Conservation (phyloP, 2,888 invertebrate genomes). For the Syrphus vitripennis region DNA sequence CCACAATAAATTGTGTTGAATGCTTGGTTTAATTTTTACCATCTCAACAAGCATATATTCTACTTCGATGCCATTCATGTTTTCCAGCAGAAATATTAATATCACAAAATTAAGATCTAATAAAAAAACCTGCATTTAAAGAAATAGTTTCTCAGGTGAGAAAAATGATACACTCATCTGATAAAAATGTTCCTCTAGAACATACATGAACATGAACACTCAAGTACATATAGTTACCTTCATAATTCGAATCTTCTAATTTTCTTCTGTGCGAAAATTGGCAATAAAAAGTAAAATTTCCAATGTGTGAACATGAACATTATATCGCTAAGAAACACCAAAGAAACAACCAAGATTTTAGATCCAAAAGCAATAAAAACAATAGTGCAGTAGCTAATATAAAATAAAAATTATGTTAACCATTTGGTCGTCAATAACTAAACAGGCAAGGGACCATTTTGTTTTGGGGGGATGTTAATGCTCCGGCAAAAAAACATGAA, state of each 20-base stretch:
- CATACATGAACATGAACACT: not conserved
- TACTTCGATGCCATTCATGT: no score
- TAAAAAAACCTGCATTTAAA: no score
- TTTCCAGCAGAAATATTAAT: no score
- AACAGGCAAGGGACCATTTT: not conserved
- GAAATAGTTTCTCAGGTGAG: no score
- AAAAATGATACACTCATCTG: no score
- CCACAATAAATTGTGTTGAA: no score
- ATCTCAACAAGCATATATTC: no score
- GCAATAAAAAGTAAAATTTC: not conserved
- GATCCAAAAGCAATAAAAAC: not conserved
- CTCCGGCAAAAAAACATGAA: not conserved
- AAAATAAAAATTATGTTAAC: not conserved
- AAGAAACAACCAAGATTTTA: not conserved
- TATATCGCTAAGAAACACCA: not conserved
- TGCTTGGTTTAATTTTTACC: no score
- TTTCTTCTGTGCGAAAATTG: not conserved
- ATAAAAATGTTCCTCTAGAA: no score
- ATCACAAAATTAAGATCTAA: no score
- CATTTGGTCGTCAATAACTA: slow-evolving; percentile 13
- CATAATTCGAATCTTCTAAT: not conserved
- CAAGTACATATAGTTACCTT: not conserved
- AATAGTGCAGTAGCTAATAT: not conserved
- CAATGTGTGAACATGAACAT: not conserved
- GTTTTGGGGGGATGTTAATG: not conserved